These are phyloP conservation scores for Megalops atlanticus DNA, from an alignment of 2,113 vertebrate genomes.

Conservation along the genomic window DNA sequence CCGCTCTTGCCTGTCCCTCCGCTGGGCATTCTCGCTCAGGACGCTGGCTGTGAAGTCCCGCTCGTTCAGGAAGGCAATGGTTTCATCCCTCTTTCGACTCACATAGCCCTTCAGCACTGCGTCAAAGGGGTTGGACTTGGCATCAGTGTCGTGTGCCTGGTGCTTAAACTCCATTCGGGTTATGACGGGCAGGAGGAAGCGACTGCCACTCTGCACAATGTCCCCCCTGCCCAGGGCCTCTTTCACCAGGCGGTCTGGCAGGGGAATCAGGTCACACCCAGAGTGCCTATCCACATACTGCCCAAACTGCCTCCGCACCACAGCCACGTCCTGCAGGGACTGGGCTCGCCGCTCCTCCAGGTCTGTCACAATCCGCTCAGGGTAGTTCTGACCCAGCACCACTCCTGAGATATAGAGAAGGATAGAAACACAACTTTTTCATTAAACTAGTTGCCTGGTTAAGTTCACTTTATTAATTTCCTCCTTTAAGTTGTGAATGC, in stretches of 20 bases:
- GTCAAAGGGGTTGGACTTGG: constrained; percentile 63
- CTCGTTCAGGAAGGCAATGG: constrained; percentile 65
- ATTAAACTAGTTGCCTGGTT: neutral
- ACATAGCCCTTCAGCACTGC: constrained; percentile 69
- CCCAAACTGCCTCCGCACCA: constrained; percentile 51
- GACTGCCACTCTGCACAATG: constrained; percentile 36
- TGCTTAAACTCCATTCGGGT: constrained; percentile 73
- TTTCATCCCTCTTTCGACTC: constrained; percentile 68
- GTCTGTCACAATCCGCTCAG: constrained; percentile 59
- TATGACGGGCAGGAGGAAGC: constrained; percentile 68
- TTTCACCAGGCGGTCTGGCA: constrained; percentile 60
- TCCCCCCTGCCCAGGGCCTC: constrained; percentile 55
- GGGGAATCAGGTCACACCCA: constrained; percentile 66
- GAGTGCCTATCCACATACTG: constrained; percentile 63
- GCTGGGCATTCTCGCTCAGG: constrained; percentile 56
- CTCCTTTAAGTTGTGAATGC: too few species aligned
- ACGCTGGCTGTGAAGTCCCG: constrained; percentile 68
- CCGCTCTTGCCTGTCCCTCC: constrained; percentile 60
- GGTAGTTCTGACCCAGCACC: constrained; percentile 61
- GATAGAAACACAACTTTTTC: neutral
- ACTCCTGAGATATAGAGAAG: constrained; percentile 47
- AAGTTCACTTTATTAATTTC: too few species aligned
- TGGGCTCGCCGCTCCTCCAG: constrained; percentile 61
- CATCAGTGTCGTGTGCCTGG: constrained; percentile 56
- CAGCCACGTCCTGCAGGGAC: constrained; percentile 64